phyloP scores from a whole-genome alignment of 92 coral and sea anemone genomes.

The Palythoa grandiflora region DNA sequence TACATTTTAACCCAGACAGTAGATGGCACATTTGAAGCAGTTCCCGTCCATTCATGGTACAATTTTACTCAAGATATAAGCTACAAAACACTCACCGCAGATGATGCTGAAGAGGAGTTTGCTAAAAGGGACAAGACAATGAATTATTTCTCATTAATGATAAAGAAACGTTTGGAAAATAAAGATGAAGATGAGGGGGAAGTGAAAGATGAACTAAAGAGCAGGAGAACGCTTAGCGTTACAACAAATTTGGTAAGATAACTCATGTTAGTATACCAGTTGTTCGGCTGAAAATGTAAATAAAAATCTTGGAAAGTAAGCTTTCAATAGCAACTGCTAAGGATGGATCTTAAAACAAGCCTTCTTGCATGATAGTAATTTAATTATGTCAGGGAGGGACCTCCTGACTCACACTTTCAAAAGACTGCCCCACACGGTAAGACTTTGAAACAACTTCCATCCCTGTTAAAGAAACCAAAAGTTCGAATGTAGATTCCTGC shows the following conservation, averaged over 20 bases:
- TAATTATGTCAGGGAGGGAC: too few relatives aligned
- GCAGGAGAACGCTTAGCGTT: slow-evolving; percentile 22
- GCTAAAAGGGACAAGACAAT: slow-evolving; percentile 85
- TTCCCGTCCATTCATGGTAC: slow-evolving; percentile 90
- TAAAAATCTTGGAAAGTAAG: too few relatives aligned
- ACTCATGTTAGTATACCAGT: too few relatives aligned
- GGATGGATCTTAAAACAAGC: too few relatives aligned
- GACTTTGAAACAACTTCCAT: too few relatives aligned
- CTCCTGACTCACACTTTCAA: too few relatives aligned
- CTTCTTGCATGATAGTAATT: too few relatives aligned
- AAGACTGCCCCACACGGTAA: too few relatives aligned
- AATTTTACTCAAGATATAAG: slow-evolving; percentile 93
- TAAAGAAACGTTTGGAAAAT: slow-evolving; percentile 87
- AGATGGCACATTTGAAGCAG: slow-evolving; percentile 98
- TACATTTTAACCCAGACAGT: slow-evolving; percentile 91
- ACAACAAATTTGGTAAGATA: slow-evolving; percentile 63
- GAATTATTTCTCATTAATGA: slow-evolving; percentile 93
- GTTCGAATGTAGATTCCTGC: too few relatives aligned
- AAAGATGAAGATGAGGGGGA: slow-evolving; percentile 68
- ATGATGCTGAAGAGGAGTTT: slow-evolving; percentile 98
- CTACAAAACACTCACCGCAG: slow-evolving; percentile 89
- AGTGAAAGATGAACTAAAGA: slow-evolving; percentile 65
- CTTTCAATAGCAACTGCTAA: too few relatives aligned
- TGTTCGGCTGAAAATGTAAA: too few relatives aligned
- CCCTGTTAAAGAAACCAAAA: too few relatives aligned